Evolutionary conservation across 2,113 vertebrate species (phyloP).

Genomic region (Catharus minimus): DNA sequence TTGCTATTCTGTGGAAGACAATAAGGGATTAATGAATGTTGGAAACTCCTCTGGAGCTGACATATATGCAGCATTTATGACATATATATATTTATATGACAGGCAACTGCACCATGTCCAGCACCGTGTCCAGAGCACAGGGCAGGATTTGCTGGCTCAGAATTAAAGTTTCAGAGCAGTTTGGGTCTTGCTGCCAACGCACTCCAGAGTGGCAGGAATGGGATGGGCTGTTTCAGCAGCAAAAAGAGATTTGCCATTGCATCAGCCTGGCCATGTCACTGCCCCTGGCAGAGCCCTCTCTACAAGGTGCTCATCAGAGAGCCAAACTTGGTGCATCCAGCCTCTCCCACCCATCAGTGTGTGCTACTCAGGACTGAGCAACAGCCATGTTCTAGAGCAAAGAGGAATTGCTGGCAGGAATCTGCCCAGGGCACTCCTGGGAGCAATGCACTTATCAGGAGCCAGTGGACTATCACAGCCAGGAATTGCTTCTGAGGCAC

Average conservation of each 20-base stretch:
- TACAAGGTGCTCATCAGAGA: not conserved
- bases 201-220: not conserved
- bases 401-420: not conserved
- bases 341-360: not conserved
- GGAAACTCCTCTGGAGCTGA: not conserved
- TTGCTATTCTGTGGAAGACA: not conserved
- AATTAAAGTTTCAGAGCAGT: not conserved
- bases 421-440: not conserved
- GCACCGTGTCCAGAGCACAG: not conserved
- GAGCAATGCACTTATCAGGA: not conserved
- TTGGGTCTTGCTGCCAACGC: not conserved
- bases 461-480: not conserved
- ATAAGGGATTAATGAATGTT: not conserved
- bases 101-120: not conserved
- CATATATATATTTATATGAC: no score
- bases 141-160: not conserved
- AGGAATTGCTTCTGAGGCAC: not conserved
- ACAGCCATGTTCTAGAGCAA: not conserved
- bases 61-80: no score
- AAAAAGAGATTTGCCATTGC: not conserved
- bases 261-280: not conserved
- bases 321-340: not conserved
- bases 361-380: not conserved
- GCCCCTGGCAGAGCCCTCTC: not conserved
- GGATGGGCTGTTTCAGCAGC: not conserved